Conservation (phyloP, 2,888 invertebrate species). For the Sphecodes monilicornis region DNA sequence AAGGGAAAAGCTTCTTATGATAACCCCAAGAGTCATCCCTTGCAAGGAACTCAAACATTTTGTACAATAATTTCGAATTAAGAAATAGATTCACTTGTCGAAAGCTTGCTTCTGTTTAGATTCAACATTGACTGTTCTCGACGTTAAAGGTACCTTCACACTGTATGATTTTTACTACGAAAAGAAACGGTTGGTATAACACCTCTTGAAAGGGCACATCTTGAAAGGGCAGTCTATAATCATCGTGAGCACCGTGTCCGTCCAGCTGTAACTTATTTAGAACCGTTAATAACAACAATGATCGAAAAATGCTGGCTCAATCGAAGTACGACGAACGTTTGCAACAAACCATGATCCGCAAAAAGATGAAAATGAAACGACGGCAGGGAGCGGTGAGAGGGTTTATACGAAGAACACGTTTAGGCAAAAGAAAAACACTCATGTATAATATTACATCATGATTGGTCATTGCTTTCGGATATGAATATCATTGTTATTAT, state of each 20-base stretch:
- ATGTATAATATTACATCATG: conserved; percentile 59
- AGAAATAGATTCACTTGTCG: too few species aligned
- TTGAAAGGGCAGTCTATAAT: background rate
- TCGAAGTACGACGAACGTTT: background rate
- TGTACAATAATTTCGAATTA: too few species aligned
- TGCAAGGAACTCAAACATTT: too few species aligned
- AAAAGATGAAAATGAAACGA: background rate
- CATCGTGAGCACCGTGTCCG: background rate
- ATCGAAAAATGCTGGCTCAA: background rate
- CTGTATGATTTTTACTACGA: background rate
- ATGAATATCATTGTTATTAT: conserved; percentile 64
- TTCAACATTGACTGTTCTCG: too few species aligned
- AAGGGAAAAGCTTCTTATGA: too few species aligned
- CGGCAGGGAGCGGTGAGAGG: conserved; percentile 28
- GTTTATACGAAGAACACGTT: conserved; percentile 41
- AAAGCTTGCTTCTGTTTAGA: too few species aligned
- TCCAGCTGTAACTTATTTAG: background rate
- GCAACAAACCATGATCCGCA: background rate
- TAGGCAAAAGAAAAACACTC: conserved; percentile 48
- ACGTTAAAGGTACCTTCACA: too few species aligned
- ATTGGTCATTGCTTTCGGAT: conserved; percentile 59
- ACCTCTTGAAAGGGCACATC: background rate
- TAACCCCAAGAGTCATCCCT: too few species aligned
- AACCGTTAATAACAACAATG: background rate
- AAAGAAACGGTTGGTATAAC: background rate